Evolutionary conservation across 2,797 vertebrate species (phyloP), one percentile per base, ranked within the genome.

Genomic region (Tenualosa ilisha): DNA sequence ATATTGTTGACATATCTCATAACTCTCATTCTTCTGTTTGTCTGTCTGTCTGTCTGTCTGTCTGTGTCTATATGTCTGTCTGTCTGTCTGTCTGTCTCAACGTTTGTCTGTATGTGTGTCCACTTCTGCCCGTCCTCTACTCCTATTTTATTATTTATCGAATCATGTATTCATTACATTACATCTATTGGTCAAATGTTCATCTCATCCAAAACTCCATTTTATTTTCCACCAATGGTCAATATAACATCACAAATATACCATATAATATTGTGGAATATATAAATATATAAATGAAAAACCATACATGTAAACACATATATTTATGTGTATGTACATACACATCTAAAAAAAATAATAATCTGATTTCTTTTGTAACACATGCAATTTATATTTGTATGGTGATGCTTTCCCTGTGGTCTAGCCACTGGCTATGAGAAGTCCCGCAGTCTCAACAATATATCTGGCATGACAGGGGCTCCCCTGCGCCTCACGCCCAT

Each of bases 391-490:
- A 75, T 20, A 75, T 46, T 43, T 46, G 81, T 87, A 53, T 84
- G 85, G 86, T 68, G 59, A 56, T 13, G 1, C 84, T 84, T 50
- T 54, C 68, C 24, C 22, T 53, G 6, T 37, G 11, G 43, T 87
- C 84, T 88, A 95, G 95, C 93, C 85, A 93, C 96, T 90, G 97
- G 97, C 95, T 98, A 97, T 89, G 97, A 98, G 95, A 98, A 98
- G 94, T 98, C 97, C 56, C 96, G 97, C 92, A 98, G 97, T 91
- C 96, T 98, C 91, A 98, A 97, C 94, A 98, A 97, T 94, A 98
- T 98, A 92, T 97, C 97, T 3, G 97, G 97, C 92, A 95, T 97
- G 95, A 96, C 94, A 8, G 97, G 96, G 82, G 95, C 95, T 83
- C 95, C 96, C 2, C 93, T 98, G 91, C 96, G 96, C 89, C 95